Conservation (phyloP, 2,888 invertebrate genomes). For the Lithosia quadra region DNA sequence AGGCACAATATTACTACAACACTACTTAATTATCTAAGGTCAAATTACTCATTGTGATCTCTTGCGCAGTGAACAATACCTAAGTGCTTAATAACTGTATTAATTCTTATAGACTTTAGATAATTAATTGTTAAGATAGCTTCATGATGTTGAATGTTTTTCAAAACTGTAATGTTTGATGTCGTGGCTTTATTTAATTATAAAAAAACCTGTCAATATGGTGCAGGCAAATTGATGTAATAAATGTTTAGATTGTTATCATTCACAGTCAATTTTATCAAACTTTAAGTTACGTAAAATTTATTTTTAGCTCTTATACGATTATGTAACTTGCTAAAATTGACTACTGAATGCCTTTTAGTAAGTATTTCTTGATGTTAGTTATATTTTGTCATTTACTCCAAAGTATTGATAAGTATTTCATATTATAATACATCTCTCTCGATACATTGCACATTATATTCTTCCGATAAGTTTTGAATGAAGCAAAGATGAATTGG, state of each 20-base stretch:
- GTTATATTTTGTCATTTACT: slow-evolving; percentile 1
- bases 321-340: too few relatives aligned
- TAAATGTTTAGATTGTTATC: slow-evolving; percentile 15
- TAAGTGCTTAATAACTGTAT: neutral
- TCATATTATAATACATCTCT: neutral
- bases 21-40: slow-evolving; percentile 12
- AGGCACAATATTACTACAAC: neutral
- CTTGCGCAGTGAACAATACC: neutral
- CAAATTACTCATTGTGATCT: neutral
- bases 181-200: slow-evolving; percentile 38
- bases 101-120: neutral
- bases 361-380: slow-evolving; percentile 12
- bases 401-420: slow-evolving; percentile 3
- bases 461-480: neutral
- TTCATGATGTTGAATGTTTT: slow-evolving; percentile 41
- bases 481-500: neutral
- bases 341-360: neutral
- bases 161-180: slow-evolving; percentile 43
- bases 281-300: neutral
- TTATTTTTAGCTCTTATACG: neutral
- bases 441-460: slow-evolving; percentile 13
- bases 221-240: slow-evolving; percentile 34
- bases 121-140: slow-evolving; percentile 21
- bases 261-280: slow-evolving; percentile 7
- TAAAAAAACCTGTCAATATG: slow-evolving; percentile 41